Percentiles rank a stretch among this genome's conserved stretches.
Conservation (phyloP, 2,797 vertebrate genomes). For the Petrocephalus sullivani region DNA sequence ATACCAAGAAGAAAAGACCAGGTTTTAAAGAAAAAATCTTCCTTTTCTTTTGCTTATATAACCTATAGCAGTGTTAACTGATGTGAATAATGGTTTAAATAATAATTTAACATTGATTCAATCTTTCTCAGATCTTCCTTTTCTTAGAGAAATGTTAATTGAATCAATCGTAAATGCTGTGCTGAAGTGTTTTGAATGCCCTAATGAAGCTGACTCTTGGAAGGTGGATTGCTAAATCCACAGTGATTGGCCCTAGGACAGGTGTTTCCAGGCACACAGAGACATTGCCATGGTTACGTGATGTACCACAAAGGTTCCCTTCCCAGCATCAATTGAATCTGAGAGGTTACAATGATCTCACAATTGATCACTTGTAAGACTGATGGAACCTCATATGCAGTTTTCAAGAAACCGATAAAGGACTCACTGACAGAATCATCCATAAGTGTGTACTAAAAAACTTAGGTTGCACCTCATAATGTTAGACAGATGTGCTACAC, state of each 20-base stretch:
- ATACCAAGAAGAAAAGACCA: not conserved
- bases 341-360: not conserved
- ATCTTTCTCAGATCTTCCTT: constrained; percentile 26
- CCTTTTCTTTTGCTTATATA: not conserved
- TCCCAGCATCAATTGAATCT: not conserved
- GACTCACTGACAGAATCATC: not conserved
- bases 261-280: constrained; percentile 48
- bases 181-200: constrained; percentile 46
- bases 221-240: constrained; percentile 12
- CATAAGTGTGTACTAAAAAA: not conserved
- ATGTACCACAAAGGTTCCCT: constrained; percentile 33
- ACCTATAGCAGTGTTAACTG: not conserved
- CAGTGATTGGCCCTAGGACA: constrained; percentile 38
- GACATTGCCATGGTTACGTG: constrained; percentile 56
- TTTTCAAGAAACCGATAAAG: not conserved
- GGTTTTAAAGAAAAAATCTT: not conserved
- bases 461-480: not conserved
- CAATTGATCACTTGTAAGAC: not conserved
- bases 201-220: constrained; percentile 43
- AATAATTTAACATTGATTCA: constrained; percentile 13
- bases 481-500: not conserved
- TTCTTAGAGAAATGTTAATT: constrained; percentile 48
- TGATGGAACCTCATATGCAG: not conserved
- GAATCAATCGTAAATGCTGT: constrained; percentile 41
- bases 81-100: not conserved